A percentile compares a stretch with the other conserved stretches of the same genome.
These are phyloP conservation scores for Phymanthus crucifer DNA, from an alignment of 92 coral and sea anemone genomes.

Conservation along the genomic window DNA sequence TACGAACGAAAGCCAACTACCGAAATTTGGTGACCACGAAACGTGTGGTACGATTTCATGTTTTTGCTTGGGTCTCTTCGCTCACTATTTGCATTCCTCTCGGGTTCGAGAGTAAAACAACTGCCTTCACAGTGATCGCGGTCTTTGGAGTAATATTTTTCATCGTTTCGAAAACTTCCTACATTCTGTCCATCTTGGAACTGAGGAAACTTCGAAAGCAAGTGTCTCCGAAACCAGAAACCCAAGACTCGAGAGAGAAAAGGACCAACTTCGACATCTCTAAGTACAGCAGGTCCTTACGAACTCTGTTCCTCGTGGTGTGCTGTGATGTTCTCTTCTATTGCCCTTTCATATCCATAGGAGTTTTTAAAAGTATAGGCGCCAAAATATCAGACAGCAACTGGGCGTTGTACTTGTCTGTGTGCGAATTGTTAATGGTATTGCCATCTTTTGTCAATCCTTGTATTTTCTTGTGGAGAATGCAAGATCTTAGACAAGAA, in stretches of 20 bases:
- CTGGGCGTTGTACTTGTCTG: neutral
- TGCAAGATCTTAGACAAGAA: neutral
- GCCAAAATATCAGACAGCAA: neutral
- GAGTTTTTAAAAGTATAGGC: neutral
- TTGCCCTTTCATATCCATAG: neutral
- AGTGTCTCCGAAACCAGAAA: neutral
- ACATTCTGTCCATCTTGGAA: neutral
- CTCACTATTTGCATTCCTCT: neutral
- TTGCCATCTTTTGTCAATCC: neutral
- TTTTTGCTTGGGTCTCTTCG: neutral
- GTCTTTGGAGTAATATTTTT: neutral
- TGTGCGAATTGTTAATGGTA: neutral
- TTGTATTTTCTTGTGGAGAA: neutral
- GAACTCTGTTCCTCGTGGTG: neutral
- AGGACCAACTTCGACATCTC: neutral
- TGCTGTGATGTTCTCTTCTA: neutral
- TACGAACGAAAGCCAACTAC: neutral
- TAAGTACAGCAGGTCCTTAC: neutral
- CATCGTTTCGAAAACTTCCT: neutral
- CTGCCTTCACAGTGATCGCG: neutral
- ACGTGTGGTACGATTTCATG: neutral
- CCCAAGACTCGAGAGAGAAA: neutral
- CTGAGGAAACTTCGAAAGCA: neutral
- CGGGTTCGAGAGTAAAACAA: neutral
- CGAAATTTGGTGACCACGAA: neutral